These are phyloP conservation scores for crab-eating macaque (Macaca fascicularis) DNA, from an alignment of 2,113 vertebrate genomes.

Conservation along the genomic window DNA sequence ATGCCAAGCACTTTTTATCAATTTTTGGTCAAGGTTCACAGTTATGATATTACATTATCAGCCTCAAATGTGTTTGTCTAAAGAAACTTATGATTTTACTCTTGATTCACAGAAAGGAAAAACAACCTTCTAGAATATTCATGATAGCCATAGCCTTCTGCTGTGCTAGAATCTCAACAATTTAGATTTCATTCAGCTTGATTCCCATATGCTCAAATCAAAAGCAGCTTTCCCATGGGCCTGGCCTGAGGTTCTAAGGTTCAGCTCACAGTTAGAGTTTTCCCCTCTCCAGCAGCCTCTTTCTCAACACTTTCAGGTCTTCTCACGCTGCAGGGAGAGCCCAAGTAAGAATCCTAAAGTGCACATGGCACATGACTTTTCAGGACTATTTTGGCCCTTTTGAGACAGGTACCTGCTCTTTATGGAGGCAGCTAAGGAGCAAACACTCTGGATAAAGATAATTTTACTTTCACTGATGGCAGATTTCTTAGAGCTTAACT, in stretches of 20 bases:
- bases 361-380: background rate
- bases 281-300: background rate
- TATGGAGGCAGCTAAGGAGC: background rate
- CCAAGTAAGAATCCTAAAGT: background rate
- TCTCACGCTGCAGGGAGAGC: background rate
- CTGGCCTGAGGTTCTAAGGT: background rate
- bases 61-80: slow-evolving; percentile 37
- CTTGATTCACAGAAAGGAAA: slow-evolving; percentile 49
- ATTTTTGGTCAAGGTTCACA: slow-evolving; percentile 48
- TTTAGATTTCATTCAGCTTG: background rate
- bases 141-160: background rate
- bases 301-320: background rate
- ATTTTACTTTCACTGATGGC: background rate
- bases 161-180: background rate
- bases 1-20: slow-evolving; percentile 54
- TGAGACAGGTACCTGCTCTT: background rate
- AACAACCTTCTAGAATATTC: background rate
- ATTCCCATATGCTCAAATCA: background rate
- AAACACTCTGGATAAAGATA: background rate
- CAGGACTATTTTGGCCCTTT: background rate
- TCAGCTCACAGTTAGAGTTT: background rate
- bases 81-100: slow-evolving; percentile 46
- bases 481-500: background rate
- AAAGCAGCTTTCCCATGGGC: background rate
- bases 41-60: slow-evolving; percentile 41